Evolutionary conservation across 35 echinoderm and acorn worm genomes (phyloP), one percentile per base, ranked within the genome.

Genomic region (Ophioderma brevispina): DNA sequence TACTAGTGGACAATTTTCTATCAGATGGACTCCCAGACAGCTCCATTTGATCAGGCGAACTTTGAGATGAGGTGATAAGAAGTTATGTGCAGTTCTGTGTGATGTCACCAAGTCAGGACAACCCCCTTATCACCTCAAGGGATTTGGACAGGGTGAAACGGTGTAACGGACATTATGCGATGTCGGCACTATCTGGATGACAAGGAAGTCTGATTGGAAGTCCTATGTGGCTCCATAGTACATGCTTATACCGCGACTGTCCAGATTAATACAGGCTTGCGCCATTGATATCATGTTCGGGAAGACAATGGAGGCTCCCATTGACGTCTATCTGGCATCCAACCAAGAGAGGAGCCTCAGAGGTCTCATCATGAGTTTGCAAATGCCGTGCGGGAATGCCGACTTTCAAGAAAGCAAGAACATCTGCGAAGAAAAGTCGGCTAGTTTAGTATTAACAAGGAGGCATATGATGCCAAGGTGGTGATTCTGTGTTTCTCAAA

Each of bases 81-180:
- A 94, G 40, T 81, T 89, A 10, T 88, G 70, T 56, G 84, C 76
- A n/a, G 38, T 17, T 89, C 8, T 70, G 39, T 59, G 92, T 80
- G 21, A 94, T 94, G n/a, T 0, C 42, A 59, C 8, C 84, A 84
- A 32, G 79, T 25, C 79, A 21, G 88, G 6, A 94, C 88, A 19
- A 94, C 93, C 39, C 93, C 93, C 23, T 94, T 90, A 32, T 83
- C 90, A n/a, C 35, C 93, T 88, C 14, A 81, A 94, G 75, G 84
- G 93, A 31, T 90, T 90, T 55, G 88, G 88, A 1, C 76, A 81
- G 40, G 64, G n/a, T 49, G 80, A 84, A 92, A 75, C 75, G 75
- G 5, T 46, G 31, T 82, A 37, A 82, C 1, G 80, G 42, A 41
- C 36, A 81, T 13, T 90, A 86, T 40, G 34, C 59, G 18, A 90